Evolutionary conservation across 2,797 vertebrate genomes (phyloP).

Genomic region (Hippopotamyrus pictus): DNA sequence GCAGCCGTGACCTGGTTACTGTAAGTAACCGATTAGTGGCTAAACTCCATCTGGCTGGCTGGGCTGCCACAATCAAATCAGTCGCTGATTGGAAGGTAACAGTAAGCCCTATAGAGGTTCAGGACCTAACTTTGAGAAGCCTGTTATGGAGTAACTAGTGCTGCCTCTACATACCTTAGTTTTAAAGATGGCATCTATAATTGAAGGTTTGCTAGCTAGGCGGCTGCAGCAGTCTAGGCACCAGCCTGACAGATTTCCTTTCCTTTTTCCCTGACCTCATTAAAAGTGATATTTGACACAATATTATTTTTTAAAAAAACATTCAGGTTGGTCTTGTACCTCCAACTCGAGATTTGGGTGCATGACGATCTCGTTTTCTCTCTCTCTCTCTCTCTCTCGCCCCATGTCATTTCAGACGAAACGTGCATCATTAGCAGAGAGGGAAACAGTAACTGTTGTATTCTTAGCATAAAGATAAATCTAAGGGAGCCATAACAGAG

Average conservation of each 20-base stretch:
- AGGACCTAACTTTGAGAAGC: neutral
- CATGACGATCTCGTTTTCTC: neutral
- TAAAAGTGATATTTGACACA: slow-evolving; percentile 16
- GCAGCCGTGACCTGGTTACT: neutral
- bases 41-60: neutral
- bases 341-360: neutral
- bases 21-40: neutral
- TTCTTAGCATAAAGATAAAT: neutral
- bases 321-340: neutral
- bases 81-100: neutral
- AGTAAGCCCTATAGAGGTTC: neutral
- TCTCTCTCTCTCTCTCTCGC: neutral
- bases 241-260: neutral
- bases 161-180: neutral
- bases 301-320: neutral
- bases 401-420: neutral
- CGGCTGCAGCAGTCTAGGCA: neutral
- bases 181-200: slow-evolving; percentile 3
- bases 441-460: neutral
- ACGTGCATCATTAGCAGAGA: neutral
- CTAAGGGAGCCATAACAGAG: neutral
- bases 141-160: neutral
- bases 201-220: slow-evolving; percentile 2
- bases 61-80: neutral
- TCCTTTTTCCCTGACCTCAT: slow-evolving; percentile 7